Evolutionary conservation across 2,888 invertebrate species (phyloP).

Genomic region (Ophraella communa): DNA sequence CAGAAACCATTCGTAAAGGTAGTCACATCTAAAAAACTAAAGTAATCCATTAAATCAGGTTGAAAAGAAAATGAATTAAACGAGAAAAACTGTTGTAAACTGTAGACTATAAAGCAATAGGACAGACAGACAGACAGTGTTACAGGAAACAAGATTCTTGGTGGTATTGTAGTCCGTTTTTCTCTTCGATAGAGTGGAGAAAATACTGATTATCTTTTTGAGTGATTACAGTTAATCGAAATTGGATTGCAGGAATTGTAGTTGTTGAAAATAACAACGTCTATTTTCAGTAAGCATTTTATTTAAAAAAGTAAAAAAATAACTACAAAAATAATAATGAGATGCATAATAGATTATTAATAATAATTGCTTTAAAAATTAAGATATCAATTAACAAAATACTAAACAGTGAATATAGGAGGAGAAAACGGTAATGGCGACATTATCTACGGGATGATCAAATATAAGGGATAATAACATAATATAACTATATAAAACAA

Average conservation of each 20-base stretch:
- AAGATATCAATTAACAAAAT: too few relatives aligned
- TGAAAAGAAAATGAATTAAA: background rate
- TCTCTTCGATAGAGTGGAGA: conserved; percentile 10
- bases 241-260: conserved; percentile 6
- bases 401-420: too few relatives aligned
- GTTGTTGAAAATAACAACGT: background rate
- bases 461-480: too few relatives aligned
- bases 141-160: conserved; percentile 8
- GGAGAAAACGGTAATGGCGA: too few relatives aligned
- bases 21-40: background rate
- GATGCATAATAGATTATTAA: too few relatives aligned
- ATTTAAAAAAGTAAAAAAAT: too few relatives aligned
- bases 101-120: background rate
- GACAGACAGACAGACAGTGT: background rate
- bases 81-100: background rate
- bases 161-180: conserved; percentile 17
- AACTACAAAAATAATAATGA: too few relatives aligned
- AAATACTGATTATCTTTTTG: conserved; percentile 22
- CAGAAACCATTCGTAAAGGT: background rate
- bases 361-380: too few relatives aligned
- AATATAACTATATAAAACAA: too few relatives aligned
- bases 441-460: too few relatives aligned
- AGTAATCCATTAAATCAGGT: conserved; percentile 7
- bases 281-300: background rate
- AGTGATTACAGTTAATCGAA: conserved; percentile 15